These are phyloP conservation scores for Anguilla rostrata DNA, from an alignment of 2,113 vertebrate genomes.

Conservation along the genomic window DNA sequence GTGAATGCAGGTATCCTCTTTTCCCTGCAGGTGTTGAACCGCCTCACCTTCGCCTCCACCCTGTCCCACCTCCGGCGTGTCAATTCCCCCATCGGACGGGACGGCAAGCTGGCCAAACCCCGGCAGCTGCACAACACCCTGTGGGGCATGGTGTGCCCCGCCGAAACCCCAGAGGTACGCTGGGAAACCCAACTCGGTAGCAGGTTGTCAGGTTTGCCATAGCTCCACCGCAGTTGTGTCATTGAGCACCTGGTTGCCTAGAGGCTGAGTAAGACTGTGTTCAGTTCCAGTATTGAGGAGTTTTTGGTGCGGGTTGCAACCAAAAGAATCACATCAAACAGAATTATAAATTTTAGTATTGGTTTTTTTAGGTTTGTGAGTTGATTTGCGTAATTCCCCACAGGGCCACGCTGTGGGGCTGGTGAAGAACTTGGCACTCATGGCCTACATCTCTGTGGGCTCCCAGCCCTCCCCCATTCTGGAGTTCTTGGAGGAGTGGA, in stretches of 20 bases:
- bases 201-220: not conserved
- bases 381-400: not conserved
- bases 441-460: conserved; percentile 99
- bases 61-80: conserved; percentile 92
- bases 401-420: conserved; percentile 98
- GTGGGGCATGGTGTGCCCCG: conserved; percentile 98
- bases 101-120: conserved; percentile 96
- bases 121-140: conserved; percentile 94
- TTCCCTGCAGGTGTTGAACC: conserved; percentile 85
- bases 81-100: conserved; percentile 95
- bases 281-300: no score
- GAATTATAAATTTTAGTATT: no score
- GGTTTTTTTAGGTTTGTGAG: no score
- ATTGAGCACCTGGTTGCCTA: no score
- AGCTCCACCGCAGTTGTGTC: no score
- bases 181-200: not conserved
- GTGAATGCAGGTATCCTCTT: not conserved
- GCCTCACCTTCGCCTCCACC: conserved; percentile 93
- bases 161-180: conserved; percentile 95
- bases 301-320: no score
- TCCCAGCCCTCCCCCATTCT: conserved; percentile 97
- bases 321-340: no score
- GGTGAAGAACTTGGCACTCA: conserved; percentile 96
- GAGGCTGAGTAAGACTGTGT: no score
- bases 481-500: conserved; percentile 99